These are phyloP conservation scores for Siniperca obscura DNA, from an alignment of 2,797 vertebrate genomes.

Conservation along the genomic window DNA sequence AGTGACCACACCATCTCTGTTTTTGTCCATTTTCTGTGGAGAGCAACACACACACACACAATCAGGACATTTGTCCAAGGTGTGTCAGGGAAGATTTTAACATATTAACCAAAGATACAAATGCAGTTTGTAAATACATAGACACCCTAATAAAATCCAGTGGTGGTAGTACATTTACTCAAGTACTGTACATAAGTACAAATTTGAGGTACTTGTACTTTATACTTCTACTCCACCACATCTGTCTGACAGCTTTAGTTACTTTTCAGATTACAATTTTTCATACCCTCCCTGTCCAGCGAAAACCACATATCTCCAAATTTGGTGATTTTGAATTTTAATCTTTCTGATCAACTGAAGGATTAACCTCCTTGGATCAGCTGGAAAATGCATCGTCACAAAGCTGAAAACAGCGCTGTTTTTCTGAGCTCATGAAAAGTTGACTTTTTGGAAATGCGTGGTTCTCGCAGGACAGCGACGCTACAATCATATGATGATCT, in stretches of 20 bases:
- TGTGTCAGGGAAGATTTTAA: background rate
- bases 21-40: slow-evolving; percentile 99
- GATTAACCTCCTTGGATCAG: background rate
- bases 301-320: background rate
- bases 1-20: slow-evolving; percentile 97
- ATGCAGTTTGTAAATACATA: background rate
- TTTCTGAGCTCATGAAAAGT: background rate
- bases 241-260: background rate
- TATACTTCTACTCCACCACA: background rate
- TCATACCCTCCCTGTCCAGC: background rate
- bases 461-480: background rate
- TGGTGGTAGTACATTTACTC: background rate
- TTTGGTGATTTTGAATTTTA: background rate
- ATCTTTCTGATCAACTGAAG: background rate
- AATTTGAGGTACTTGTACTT: background rate
- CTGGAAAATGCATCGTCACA: no score
- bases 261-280: background rate
- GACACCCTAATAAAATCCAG: background rate
- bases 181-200: background rate
- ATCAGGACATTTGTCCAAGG: background rate
- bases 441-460: background rate
- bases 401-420: background rate
- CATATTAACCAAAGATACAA: background rate
- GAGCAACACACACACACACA: slow-evolving; percentile 23
- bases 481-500: background rate